Evolutionary conservation across 2,797 vertebrate genomes (phyloP), one percentile per base, ranked within the genome.

Genomic region (Podarcis lilfordi): DNA sequence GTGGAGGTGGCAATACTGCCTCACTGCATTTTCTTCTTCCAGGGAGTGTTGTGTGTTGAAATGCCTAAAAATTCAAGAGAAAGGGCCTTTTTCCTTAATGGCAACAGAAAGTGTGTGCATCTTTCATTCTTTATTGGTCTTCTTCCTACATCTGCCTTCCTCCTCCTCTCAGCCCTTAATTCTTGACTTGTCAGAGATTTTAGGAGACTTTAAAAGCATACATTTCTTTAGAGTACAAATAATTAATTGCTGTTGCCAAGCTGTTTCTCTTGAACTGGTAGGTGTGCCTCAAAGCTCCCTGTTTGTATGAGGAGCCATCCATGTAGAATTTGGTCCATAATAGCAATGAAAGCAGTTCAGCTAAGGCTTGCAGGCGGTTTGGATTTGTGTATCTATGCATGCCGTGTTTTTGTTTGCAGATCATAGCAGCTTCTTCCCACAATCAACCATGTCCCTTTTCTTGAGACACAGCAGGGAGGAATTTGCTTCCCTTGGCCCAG

Each of bases 251-350:
- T 97, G 96, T 97, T 96, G 96, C 96, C 96, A 96, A 97, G 97
- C 97, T 96, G 96, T 97, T 96, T 97, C 96, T 97, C 96, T 97
- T 97, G 96, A 97, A 96, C 96, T 94, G 96, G 93, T 97, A 97
- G 97, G 96, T 97, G 94, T 96, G 93, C 96, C 96, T 94, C 93
- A 96, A 95, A 96, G 96, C 96, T 91, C n/a, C 96, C 96, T 95
- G 90, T 93, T 95, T 96, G 97, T 95, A 94, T 86, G 96, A 97
- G 97, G 96, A 97, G 96, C 96, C 96, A 96, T 95, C 96, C 96
- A 96, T 97, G 96, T 96, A 97, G 96, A 92, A 96, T 96, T 95
- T 92, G 96, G 50, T 3, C 50, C 50, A 50, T 50, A 96, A 82
- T 94, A 96, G 96, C 95, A 96, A 97, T 97, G 97, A 97, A 95